phyloP scores from a whole-genome alignment of 1,140 invertebrate genomes.

The Diprion similis region DNA sequence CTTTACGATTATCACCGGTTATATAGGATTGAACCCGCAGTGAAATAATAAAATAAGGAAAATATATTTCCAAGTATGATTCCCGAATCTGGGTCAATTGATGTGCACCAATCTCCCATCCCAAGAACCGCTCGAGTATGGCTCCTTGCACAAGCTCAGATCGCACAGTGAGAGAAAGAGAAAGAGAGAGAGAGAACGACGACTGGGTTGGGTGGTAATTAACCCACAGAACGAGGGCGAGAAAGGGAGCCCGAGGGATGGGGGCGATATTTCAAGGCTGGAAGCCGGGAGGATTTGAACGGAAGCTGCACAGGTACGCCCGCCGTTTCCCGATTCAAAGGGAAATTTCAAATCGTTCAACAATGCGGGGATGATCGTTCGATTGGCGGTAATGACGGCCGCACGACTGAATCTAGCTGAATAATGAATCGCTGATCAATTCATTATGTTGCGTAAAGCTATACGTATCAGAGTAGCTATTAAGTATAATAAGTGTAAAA shows the following conservation, averaged over 20 bases:
- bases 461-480: too few species aligned
- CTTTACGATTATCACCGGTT: too few species aligned
- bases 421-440: too few species aligned
- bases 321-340: neutral
- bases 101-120: neutral
- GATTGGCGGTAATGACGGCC: neutral
- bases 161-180: neutral
- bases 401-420: too few species aligned
- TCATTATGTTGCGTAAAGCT: too few species aligned
- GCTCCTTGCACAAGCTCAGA: neutral
- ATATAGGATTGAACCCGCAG: too few species aligned
- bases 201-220: slow-evolving; percentile 21
- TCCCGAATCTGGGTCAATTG: slow-evolving; percentile 4
- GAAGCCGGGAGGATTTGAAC: neutral
- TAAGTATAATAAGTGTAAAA: too few species aligned
- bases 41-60: too few species aligned
- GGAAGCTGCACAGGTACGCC: neutral
- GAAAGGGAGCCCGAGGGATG: slow-evolving; percentile 19
- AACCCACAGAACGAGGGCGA: slow-evolving; percentile 12
- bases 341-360: neutral
- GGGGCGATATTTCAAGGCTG: neutral
- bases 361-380: neutral
- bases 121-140: neutral
- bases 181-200: neutral
- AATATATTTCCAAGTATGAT: neutral